These are phyloP conservation scores for Zoroaster sp. DNA, from an alignment of 53 echinoderm and acorn worm species.

Conservation along the genomic window DNA sequence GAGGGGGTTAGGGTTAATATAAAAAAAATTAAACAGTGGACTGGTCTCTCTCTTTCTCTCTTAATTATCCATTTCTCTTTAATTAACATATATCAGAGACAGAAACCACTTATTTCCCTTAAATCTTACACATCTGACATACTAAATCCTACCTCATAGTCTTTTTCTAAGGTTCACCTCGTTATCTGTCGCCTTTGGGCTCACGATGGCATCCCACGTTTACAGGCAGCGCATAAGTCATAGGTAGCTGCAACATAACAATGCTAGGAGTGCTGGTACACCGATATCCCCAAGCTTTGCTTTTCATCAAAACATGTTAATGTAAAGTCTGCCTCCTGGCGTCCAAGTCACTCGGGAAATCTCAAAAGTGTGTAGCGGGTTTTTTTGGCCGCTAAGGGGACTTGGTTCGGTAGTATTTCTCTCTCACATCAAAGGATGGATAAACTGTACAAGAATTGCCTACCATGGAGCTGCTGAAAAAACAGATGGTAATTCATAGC, in stretches of 20 bases:
- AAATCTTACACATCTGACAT: background rate
- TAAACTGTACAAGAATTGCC: background rate
- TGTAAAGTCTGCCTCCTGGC: slow-evolving; percentile 36
- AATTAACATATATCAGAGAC: background rate
- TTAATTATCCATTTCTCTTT: background rate
- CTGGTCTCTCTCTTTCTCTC: too few species aligned
- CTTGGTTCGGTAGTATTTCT: background rate
- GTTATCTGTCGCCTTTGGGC: slow-evolving; percentile 6
- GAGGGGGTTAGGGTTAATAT: too few species aligned
- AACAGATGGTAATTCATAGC: background rate
- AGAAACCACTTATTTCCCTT: background rate
- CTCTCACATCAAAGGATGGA: background rate
- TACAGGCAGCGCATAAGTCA: slow-evolving; percentile 1
- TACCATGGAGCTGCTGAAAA: slow-evolving; percentile 7
- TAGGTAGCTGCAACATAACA: background rate
- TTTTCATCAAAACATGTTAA: slow-evolving; percentile 52
- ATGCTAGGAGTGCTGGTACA: background rate
- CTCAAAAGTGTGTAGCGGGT: slow-evolving; percentile 48
- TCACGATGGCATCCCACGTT: background rate
- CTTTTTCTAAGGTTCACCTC: background rate
- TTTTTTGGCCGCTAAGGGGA: background rate
- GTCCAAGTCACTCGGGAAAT: slow-evolving; percentile 32
- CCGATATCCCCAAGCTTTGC: slow-evolving; percentile 1
- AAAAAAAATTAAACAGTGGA: too few species aligned
- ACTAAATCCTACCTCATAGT: background rate